Percentiles rank a stretch among this genome's conserved stretches.
These are phyloP conservation scores for Clangula hyemalis DNA, from an alignment of 2,797 vertebrate genomes.

Conservation along the genomic window DNA sequence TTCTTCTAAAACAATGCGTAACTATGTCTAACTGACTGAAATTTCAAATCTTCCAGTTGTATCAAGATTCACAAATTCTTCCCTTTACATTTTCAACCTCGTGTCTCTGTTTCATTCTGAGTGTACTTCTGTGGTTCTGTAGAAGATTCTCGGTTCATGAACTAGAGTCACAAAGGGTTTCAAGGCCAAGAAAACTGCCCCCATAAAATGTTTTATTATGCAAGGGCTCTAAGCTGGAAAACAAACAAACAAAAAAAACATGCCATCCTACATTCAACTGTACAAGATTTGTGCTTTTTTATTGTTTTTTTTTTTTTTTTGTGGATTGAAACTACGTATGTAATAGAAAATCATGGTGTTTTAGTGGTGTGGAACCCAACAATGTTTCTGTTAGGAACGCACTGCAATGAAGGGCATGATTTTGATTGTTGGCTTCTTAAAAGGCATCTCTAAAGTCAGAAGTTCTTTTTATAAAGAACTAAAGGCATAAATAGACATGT, in stretches of 20 bases:
- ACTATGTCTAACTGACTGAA: accelerated
- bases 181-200: neutral
- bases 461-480: neutral
- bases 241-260: too few species aligned
- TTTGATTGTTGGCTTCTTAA: neutral
- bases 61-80: neutral
- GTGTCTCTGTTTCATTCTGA: neutral
- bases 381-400: neutral
- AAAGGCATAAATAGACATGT: neutral
- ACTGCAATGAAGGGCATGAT: neutral
- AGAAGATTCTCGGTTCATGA: neutral
- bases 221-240: neutral
- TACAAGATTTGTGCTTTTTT: accelerated
- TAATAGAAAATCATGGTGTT: neutral
- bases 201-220: neutral
- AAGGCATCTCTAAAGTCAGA: neutral
- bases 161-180: neutral
- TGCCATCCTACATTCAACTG: neutral
- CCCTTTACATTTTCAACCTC: neutral
- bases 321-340: neutral
- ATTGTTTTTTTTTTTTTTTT: neutral
- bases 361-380: neutral
- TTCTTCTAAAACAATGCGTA: neutral
- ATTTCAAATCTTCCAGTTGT: neutral
- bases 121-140: neutral